Percentiles rank a stretch among this genome's conserved stretches.
These are phyloP conservation scores for Nomada hirtipes DNA, from an alignment of 2,888 invertebrate genomes.

Conservation along the genomic window DNA sequence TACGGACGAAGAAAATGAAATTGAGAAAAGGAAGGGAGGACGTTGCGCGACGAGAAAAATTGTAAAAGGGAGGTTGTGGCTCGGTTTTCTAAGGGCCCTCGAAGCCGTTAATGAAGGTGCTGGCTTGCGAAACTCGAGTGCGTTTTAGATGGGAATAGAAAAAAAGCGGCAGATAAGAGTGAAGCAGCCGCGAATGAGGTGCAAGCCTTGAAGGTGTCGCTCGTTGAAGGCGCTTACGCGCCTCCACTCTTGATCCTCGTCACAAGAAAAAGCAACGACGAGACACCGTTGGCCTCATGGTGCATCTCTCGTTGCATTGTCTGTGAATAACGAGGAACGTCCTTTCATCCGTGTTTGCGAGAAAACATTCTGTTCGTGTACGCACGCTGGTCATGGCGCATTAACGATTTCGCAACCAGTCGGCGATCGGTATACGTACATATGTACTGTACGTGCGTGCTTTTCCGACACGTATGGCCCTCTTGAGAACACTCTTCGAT, in stretches of 20 bases:
- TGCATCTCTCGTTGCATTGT: slow-evolving; percentile 62
- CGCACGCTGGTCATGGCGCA: slow-evolving; percentile 27
- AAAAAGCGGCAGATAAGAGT: slow-evolving; percentile 19
- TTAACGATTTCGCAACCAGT: slow-evolving; percentile 60
- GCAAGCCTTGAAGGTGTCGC: slow-evolving; percentile 62
- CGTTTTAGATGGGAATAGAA: slow-evolving; percentile 11
- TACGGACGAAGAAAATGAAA: no score
- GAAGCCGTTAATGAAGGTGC: slow-evolving; percentile 33
- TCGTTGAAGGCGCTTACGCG: slow-evolving; percentile 53
- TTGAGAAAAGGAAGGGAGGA: not conserved
- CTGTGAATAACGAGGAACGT: slow-evolving; percentile 60
- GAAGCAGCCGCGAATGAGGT: slow-evolving; percentile 1
- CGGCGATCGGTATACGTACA: slow-evolving; percentile 37
- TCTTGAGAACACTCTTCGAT: slow-evolving; percentile 1
- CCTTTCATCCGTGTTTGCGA: slow-evolving; percentile 51
- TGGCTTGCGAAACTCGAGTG: slow-evolving; percentile 22
- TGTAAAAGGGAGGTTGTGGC: slow-evolving; percentile 29
- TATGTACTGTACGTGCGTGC: slow-evolving; percentile 12
- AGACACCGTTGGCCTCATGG: slow-evolving; percentile 9
- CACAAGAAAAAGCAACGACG: slow-evolving; percentile 47
- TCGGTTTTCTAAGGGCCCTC: slow-evolving; percentile 8
- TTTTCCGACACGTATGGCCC: slow-evolving; percentile 40
- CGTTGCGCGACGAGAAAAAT: slow-evolving; percentile 8
- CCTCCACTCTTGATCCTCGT: slow-evolving; percentile 29
- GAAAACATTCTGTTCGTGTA: slow-evolving; percentile 31